These are phyloP conservation scores for Cabera pusaria DNA, from an alignment of 2,888 invertebrate genomes.

Conservation along the genomic window DNA sequence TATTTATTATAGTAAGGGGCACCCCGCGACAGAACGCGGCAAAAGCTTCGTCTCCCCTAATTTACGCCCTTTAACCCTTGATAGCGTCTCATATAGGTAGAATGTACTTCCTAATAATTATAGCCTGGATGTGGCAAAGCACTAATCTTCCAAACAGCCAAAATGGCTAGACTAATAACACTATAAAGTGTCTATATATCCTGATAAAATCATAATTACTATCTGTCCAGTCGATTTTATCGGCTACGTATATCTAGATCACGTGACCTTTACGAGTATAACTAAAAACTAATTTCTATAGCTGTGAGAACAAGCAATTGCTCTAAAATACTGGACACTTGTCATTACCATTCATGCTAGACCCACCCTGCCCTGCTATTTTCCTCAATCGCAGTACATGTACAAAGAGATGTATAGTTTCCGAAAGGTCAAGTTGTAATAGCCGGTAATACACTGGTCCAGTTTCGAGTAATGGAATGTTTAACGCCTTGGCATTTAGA, in stretches of 20 bases:
- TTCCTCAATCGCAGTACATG: conserved; percentile 8
- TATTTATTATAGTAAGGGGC: no score
- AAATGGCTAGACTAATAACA: no score
- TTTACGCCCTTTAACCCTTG: no score
- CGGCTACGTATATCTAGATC: conserved; percentile 29
- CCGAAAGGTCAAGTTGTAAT: conserved; percentile 40
- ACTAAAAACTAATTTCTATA: conserved; percentile 37
- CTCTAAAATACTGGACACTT: conserved; percentile 30
- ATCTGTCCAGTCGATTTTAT: conserved; percentile 19
- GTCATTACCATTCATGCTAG: conserved; percentile 23
- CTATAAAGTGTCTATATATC: conserved; percentile 14
- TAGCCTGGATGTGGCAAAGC: no score
- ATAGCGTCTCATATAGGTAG: no score
- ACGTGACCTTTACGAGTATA: conserved; percentile 43
- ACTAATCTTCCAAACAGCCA: no score
- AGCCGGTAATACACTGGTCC: conserved; percentile 45
- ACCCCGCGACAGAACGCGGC: no score
- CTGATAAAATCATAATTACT: conserved; percentile 21
- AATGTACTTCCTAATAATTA: no score
- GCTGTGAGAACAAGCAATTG: conserved; percentile 45
- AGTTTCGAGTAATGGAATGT: conserved; percentile 50
- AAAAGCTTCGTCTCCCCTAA: no score
- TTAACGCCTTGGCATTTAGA: conserved; percentile 69
- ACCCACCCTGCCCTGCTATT: conserved; percentile 19
- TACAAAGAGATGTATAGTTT: conserved; percentile 21